Evolutionary conservation across 2,113 vertebrate species (phyloP).

Genomic region (Strix uralensis): DNA sequence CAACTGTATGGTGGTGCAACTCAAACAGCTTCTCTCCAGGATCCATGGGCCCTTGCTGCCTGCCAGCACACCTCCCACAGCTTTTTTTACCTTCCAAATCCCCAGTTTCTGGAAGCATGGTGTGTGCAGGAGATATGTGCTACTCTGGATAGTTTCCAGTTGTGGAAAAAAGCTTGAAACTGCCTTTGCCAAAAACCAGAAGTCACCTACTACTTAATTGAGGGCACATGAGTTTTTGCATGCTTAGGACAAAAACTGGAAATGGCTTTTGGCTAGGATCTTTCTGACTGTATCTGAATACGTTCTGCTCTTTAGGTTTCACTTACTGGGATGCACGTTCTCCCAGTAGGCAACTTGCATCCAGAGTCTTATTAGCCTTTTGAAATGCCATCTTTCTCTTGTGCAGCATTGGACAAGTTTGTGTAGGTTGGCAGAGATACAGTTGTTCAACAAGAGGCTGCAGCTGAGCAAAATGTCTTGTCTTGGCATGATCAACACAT

Average conservation of each 20-base stretch:
- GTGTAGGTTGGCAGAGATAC: constrained; percentile 35
- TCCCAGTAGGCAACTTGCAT: background rate
- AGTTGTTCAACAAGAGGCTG: constrained; percentile 40
- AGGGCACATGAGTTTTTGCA: background rate
- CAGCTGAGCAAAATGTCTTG: constrained; percentile 45
- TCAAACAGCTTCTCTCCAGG: background rate
- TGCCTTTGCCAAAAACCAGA: background rate
- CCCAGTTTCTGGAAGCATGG: background rate
- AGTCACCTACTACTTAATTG: background rate
- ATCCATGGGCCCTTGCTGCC: background rate
- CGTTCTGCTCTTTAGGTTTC: background rate
- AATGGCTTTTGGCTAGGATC: background rate
- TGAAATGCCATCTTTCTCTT: constrained; percentile 37
- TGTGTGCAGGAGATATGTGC: background rate
- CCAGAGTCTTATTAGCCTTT: background rate
- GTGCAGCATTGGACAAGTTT: background rate
- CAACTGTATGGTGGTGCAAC: background rate
- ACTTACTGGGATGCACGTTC: background rate
- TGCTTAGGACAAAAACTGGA: background rate
- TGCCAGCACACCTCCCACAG: background rate
- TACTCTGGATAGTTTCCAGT: background rate
- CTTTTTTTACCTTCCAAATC: background rate
- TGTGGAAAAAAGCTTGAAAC: background rate
- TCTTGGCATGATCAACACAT: constrained; percentile 7
- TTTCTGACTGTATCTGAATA: background rate